Evolutionary conservation across 1,140 invertebrate species (phyloP).

Genomic region (Bombus vancouverensis): DNA sequence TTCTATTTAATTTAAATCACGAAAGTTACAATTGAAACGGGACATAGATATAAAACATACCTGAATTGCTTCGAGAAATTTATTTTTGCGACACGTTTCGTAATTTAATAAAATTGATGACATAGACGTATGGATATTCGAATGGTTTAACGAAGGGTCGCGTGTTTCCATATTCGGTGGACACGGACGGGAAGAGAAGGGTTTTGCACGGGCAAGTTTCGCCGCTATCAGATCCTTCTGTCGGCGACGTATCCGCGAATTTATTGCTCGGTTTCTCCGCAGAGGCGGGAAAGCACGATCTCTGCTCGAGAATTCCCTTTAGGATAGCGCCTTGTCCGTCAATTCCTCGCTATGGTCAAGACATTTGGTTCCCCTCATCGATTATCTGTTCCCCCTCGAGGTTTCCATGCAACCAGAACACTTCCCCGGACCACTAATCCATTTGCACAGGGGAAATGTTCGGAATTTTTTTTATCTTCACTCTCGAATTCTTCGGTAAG

Average conservation of each 20-base stretch:
- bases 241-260: constrained; percentile 64
- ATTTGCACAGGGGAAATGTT: constrained; percentile 5
- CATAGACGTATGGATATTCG: constrained; percentile 1
- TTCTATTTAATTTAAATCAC: neutral
- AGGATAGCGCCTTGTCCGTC: constrained; percentile 62
- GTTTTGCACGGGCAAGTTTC: constrained; percentile 57
- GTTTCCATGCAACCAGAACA: constrained; percentile 31
- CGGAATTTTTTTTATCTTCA: neutral
- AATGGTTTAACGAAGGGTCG: constrained; percentile 43
- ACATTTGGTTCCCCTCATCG: constrained; percentile 53
- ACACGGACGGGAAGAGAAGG: constrained; percentile 49
- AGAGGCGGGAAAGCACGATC: constrained; percentile 52
- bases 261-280: constrained; percentile 64
- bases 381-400: constrained; percentile 46
- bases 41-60: neutral
- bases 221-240: constrained; percentile 65
- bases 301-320: constrained; percentile 52
- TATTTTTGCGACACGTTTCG: neutral
- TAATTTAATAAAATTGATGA: neutral
- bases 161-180: constrained; percentile 65
- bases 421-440: neutral
- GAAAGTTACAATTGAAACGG: neutral
- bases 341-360: constrained; percentile 56
- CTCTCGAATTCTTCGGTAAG: neutral
- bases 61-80: neutral